Percentiles rank a stretch among this genome's conserved stretches.
Evolutionary conservation across 37 sponge, comb jelly and placozoan genomes (phyloP).

Genomic region (Dysidea cf. avara): DNA sequence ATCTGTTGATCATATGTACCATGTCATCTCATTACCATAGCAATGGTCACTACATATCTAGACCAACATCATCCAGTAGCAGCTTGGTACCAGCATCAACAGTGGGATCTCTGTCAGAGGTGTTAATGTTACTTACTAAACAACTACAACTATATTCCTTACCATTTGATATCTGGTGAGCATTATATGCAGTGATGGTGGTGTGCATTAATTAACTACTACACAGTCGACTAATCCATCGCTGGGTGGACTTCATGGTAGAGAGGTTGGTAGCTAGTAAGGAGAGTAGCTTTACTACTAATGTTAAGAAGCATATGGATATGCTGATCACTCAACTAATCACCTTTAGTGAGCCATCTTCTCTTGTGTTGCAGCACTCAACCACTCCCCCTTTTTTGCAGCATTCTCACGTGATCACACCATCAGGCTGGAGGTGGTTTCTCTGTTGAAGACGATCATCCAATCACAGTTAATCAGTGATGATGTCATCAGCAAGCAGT

Average conservation of each 20-base stretch:
- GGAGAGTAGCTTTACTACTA: conserved; percentile 2
- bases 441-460: conserved; percentile 59
- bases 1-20: conserved; percentile 6
- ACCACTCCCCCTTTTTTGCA: neutral
- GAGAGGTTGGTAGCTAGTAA: conserved; percentile 37
- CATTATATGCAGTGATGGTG: neutral
- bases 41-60: conserved; percentile 47
- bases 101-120: conserved; percentile 39
- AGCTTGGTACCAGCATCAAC: conserved; percentile 6
- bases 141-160: conserved; percentile 62
- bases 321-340: conserved; percentile 56
- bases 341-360: conserved; percentile 49
- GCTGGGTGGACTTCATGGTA: conserved; percentile 65
- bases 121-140: conserved; percentile 58
- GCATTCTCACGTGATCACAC: conserved; percentile 83
- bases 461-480: conserved; percentile 57
- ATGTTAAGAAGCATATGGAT: conserved; percentile 40
- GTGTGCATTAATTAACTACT: conserved; percentile 1
- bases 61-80: neutral
- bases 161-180: conserved; percentile 68
- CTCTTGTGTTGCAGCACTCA: neutral
- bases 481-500: conserved; percentile 38
- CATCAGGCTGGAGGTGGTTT: conserved; percentile 76
- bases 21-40: neutral
- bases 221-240: conserved; percentile 58